These are phyloP conservation scores for Alcedo quadribrachys DNA, from an alignment of 2,797 vertebrate genomes.

Conservation along the genomic window DNA sequence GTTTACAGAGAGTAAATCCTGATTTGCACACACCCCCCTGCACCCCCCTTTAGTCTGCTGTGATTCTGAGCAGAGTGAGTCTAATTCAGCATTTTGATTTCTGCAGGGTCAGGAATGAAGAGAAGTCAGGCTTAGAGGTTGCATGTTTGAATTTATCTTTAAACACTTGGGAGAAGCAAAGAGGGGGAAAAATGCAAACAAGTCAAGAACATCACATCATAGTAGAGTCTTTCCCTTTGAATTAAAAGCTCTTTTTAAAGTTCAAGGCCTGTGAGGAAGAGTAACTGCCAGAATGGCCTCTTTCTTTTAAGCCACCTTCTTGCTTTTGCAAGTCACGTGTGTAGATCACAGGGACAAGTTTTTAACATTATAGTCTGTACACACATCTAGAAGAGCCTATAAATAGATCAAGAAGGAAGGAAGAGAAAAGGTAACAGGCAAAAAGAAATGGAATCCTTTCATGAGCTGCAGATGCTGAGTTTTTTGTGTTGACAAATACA, in stretches of 20 bases:
- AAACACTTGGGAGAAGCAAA: background rate
- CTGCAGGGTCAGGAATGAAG: background rate
- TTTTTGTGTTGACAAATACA: background rate
- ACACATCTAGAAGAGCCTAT: background rate
- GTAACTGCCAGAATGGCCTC: background rate
- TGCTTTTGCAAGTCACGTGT: background rate
- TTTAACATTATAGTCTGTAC: background rate
- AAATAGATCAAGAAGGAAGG: background rate
- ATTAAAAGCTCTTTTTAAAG: background rate
- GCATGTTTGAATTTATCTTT: background rate
- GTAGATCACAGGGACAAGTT: background rate
- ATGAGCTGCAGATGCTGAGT: background rate
- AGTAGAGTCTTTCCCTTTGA: background rate
- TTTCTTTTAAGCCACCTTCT: background rate
- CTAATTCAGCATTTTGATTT: background rate
- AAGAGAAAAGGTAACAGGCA: background rate
- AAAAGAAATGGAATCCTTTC: background rate
- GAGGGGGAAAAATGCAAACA: background rate
- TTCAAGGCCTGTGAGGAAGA: background rate
- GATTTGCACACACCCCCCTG: background rate
- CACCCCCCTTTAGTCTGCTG: background rate
- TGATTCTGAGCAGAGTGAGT: background rate
- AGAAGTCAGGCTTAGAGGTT: background rate
- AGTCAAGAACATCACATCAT: background rate
- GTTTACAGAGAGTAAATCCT: background rate